phyloP scores from a whole-genome alignment of 2,113 vertebrate species.

The Sarotherodon lohbergeri region DNA sequence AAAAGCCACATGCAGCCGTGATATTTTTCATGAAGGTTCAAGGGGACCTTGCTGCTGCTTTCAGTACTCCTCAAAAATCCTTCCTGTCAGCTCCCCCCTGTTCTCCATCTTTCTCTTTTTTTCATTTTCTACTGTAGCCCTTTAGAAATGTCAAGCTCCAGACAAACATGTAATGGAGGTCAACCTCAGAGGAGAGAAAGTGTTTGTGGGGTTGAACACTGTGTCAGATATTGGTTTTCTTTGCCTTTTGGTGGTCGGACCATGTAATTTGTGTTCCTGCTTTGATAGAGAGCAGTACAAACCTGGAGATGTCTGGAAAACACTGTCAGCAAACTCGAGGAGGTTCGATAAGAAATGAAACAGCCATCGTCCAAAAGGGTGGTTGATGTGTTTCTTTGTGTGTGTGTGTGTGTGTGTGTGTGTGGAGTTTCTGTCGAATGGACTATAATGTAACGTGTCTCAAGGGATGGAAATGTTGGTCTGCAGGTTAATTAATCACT shows the following conservation, averaged over 20 bases:
- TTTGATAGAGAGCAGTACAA: conserved; percentile 2
- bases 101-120: conserved; percentile 28
- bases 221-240: background rate
- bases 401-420: background rate
- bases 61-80: background rate
- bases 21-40: background rate
- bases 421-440: background rate
- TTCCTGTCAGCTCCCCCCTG: background rate
- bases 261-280: conserved; percentile 1
- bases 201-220: background rate
- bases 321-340: background rate
- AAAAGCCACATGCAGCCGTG: background rate
- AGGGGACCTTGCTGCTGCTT: conserved; percentile 17
- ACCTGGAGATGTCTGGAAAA: background rate
- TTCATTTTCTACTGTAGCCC: conserved; percentile 9
- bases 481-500: background rate
- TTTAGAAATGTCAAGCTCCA: conserved; percentile 62
- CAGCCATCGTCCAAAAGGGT: background rate
- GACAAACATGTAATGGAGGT: conserved; percentile 59
- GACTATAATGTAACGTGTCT: background rate
- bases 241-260: background rate
- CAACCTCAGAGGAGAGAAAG: conserved; percentile 2
- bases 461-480: background rate
- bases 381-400: background rate
- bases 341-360: background rate